Evolutionary conservation across 2,888 invertebrate species (phyloP), one percentile per base, ranked within the genome.

Genomic region (Enchytraeus crypticus): DNA sequence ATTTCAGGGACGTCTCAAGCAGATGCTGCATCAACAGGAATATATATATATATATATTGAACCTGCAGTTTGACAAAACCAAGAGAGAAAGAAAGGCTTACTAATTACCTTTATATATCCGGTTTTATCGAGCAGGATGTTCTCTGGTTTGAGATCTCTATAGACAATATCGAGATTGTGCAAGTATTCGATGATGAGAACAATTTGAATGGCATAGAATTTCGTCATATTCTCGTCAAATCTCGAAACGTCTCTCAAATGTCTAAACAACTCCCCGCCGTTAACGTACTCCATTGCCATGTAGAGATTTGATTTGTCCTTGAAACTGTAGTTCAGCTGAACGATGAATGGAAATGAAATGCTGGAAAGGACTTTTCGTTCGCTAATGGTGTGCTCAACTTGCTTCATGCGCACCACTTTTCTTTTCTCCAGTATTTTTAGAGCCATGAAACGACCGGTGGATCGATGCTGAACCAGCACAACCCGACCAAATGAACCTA

Each of bases 91-190:
- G n/a, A n/a, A n/a, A n/a, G n/a, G n/a, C n/a, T n/a, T n/a, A n/a
- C n/a, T n/a, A n/a, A 95, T 96, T 72, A 97, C 91, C 81, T 95
- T 96, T 72, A 97, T 81, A 79, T 97, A 95, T 0, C 96, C 96
- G 71, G 92, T 90, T 68, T 85, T 85, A 73, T 93, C 95, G 54
- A 97, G 82, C 26, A 97, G 83, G 58, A 97, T 81, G 78, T 97
- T 97, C 79, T 97, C 96, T 0, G 78, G 78, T 66, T 78, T 78
- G 34, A 78, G 69, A 68, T 78, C 79, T 62, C 79, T 69, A 69
- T 78, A 79, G 49, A 77, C 74, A 56, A 78, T 76, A 45, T 66
- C 65, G 71, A 88, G 85, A 43, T 87, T 85, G 81, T 97, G 96
- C 46, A 97, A 85, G 78, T 96, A 96, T 77, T 95, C 93, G 71